Evolutionary conservation across 2,797 vertebrate species (phyloP), one percentile per base, ranked within the genome.

Genomic region (Diceros bicornis): DNA sequence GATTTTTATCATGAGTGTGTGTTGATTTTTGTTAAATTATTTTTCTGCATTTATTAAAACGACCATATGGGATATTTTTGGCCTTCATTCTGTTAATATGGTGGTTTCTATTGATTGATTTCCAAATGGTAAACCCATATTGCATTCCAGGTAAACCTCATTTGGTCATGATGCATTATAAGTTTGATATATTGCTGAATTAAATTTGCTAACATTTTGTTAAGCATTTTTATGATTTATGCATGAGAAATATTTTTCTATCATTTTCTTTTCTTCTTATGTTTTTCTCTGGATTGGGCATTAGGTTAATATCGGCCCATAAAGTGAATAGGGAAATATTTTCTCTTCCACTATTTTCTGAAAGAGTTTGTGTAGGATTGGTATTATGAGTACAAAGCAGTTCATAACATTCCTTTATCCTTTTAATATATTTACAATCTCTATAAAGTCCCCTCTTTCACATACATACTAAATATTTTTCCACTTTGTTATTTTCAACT

Each of bases 51-150:
- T 71, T 97, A 68, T 75, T 90, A 92, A 95, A 96, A 74, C 77
- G 27, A n/a, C 11, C 12, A 71, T 71, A 7, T 75, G 18, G 20
- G 11, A 4, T 41, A 91, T 75, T 59, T 96, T 79, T 89, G 55
- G 52, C 3, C 11, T 90, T 96, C 20, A 59, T 79, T 97, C 12
- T 95, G 44, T 95, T 95, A 89, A 78, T 34, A 57, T 66, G 8
- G 13, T 93, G 41, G 77, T 83, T 92, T 93, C 71, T 8, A 50
- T 0, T 94, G 74, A 91, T 79, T 89, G 25, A 92, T 95, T 92
- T 96, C 81, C 81, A 96, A 97, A 83, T 77, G 50, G 66, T 82
- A 96, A 95, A 88, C 90, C 85, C 85, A 72, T 88, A 96, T 68
- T 85, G 61, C 55, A 90, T 94, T 95, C 75, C 59, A 68, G 50